Percentiles rank a stretch among this genome's conserved stretches.
Evolutionary conservation across 2,888 invertebrate species (phyloP).

Genomic region (Netelia fuscicornis): DNA sequence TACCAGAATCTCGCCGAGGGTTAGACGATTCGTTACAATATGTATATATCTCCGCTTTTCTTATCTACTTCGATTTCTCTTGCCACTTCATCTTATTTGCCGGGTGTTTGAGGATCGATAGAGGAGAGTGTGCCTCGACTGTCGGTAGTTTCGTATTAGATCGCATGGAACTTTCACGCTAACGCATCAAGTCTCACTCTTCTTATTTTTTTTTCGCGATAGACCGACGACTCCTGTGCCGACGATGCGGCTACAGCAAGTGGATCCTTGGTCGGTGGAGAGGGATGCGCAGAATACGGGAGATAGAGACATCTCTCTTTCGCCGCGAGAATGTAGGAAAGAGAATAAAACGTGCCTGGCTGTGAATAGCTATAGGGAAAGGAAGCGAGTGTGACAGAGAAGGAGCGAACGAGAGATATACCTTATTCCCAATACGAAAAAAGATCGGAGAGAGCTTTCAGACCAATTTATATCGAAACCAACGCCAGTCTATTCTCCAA

Average conservation of each 20-base stretch:
- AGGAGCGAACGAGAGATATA: constrained; percentile 8
- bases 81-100: constrained; percentile 40
- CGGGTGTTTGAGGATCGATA: constrained; percentile 8
- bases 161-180: constrained; percentile 63
- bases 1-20: too few species aligned
- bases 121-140: constrained; percentile 28
- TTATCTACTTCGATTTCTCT: constrained; percentile 5
- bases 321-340: constrained; percentile 48
- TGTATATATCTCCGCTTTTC: too few species aligned
- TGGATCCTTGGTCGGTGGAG: constrained; percentile 21
- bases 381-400: not conserved
- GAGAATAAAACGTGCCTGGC: constrained; percentile 62
- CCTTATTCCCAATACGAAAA: constrained; percentile 46
- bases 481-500: constrained; percentile 48
- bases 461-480: constrained; percentile 63
- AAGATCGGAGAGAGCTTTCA: constrained; percentile 47
- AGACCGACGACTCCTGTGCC: constrained; percentile 56
- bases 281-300: constrained; percentile 41
- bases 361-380: constrained; percentile 27
- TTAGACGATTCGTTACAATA: too few species aligned
- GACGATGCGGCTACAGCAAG: constrained; percentile 50
- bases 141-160: constrained; percentile 50
- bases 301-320: constrained; percentile 47
- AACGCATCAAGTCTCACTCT: constrained; percentile 55
- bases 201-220: constrained; percentile 38